Conservation (phyloP, 2,113 vertebrate species). For the Boleophthalmus pectinirostris region DNA sequence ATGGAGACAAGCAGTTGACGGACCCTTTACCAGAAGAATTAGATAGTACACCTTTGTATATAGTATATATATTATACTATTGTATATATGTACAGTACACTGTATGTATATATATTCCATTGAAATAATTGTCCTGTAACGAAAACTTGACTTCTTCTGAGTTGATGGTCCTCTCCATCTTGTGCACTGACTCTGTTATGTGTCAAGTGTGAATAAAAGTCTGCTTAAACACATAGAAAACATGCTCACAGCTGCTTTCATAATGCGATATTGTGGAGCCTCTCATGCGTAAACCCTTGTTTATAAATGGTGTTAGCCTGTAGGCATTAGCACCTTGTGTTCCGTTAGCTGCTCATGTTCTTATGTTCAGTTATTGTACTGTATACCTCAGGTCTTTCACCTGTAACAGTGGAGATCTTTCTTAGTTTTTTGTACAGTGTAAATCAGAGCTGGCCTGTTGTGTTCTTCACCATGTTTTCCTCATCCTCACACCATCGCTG, state of each 20-base stretch:
- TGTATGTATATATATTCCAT: background rate
- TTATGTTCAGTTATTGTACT: constrained; percentile 10
- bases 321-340: constrained; percentile 4
- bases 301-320: constrained; percentile 35
- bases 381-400: constrained; percentile 16
- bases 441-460: background rate
- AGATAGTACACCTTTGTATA: too few relatives aligned
- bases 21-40: too few relatives aligned
- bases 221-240: background rate
- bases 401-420: constrained; percentile 15
- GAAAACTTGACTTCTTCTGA: background rate
- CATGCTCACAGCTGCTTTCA: background rate
- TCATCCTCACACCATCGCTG: constrained; percentile 7
- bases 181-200: background rate
- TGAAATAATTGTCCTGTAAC: background rate
- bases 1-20: too few relatives aligned
- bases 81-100: background rate
- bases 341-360: constrained; percentile 12
- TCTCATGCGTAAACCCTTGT: constrained; percentile 7
- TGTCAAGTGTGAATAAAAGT: background rate
- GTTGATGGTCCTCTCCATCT: background rate
- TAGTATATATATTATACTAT: too few relatives aligned
- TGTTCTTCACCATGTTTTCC: background rate
- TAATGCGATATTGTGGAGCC: background rate
- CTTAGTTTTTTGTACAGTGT: background rate